Conservation (phyloP, 1,140 invertebrate genomes). For the Meloidogyne hapla region DNA sequence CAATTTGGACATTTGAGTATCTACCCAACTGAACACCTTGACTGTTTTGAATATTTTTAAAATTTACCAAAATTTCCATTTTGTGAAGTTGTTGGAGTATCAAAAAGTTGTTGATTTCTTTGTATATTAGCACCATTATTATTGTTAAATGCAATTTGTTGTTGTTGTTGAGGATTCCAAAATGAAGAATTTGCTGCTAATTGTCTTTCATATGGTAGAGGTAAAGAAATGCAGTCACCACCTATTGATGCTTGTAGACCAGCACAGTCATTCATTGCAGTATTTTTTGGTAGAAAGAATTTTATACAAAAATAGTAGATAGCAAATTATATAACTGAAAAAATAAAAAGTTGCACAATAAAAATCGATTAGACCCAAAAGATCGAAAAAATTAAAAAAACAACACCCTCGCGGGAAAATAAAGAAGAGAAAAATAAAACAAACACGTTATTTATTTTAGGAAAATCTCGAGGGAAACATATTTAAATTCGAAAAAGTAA, state of each 20-base stretch:
- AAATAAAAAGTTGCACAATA: not conserved
- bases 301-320: not conserved
- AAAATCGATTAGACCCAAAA: not conserved
- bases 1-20: no score
- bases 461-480: no score
- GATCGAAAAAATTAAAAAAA: not conserved
- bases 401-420: not conserved
- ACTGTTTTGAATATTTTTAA: not conserved
- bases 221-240: conserved; percentile 2
- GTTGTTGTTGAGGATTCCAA: not conserved
- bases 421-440: not conserved
- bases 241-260: not conserved
- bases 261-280: not conserved
- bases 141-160: not conserved
- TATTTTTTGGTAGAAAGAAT: not conserved
- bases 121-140: not conserved
- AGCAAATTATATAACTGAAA: not conserved
- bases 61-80: not conserved
- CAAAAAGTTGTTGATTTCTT: not conserved
- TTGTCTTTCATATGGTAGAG: not conserved
- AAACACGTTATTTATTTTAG: no score
- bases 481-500: no score
- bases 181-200: not conserved
- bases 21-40: no score
- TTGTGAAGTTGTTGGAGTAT: not conserved